Conservation (phyloP, 1,140 invertebrate genomes). For the Drosophila kurseongensis region DNA sequence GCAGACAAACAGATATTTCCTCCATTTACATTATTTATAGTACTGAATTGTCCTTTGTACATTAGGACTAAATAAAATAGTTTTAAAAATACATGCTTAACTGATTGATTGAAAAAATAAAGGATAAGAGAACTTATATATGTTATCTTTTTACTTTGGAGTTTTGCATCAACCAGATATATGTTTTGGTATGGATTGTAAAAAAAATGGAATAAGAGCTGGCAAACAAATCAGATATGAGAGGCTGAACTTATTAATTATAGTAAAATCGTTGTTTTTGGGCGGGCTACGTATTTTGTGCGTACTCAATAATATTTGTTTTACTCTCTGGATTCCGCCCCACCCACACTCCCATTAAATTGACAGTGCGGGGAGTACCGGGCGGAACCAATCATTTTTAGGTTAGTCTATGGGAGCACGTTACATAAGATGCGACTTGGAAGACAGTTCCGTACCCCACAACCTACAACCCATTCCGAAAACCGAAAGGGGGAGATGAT, state of each 20-base stretch:
- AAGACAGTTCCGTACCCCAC: slow-evolving; percentile 12
- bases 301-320: slow-evolving; percentile 10
- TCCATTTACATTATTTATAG: slow-evolving; percentile 20
- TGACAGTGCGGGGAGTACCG: slow-evolving; percentile 1
- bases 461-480: slow-evolving; percentile 6
- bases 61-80: not conserved
- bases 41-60: not conserved
- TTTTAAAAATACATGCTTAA: not conserved
- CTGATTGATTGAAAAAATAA: not conserved
- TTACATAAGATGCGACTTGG: slow-evolving; percentile 38
- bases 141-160: not conserved
- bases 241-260: not conserved
- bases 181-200: not conserved
- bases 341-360: slow-evolving; percentile 10
- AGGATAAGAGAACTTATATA: too few relatives aligned
- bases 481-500: slow-evolving; percentile 1
- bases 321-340: slow-evolving; percentile 5
- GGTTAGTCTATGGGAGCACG: slow-evolving; percentile 31
- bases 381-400: slow-evolving; percentile 7
- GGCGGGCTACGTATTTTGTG: slow-evolving; percentile 2
- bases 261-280: not conserved
- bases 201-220: not conserved
- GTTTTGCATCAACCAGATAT: not conserved
- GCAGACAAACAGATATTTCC: slow-evolving; percentile 2
- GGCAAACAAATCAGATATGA: not conserved